Base-by-base conservation (phyloP, 2,888 invertebrate genomes). In the Cheilosia soror region DNA sequence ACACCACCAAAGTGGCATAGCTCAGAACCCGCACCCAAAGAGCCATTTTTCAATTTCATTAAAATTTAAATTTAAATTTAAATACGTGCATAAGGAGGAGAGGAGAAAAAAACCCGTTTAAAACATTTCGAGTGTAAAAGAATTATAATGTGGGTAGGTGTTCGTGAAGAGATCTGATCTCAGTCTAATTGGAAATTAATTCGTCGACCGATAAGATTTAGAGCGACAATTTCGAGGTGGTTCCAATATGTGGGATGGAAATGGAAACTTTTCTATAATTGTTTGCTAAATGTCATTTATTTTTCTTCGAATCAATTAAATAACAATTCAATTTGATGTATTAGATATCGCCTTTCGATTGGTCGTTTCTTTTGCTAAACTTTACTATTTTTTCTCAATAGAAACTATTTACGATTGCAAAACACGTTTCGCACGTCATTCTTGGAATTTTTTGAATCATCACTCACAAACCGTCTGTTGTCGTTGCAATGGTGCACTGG, bases 121-220 rank as follows among this genome's bases (percentile, higher is more conserved):
- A 20, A 42, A 15, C 9, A 60, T 40, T 57, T 58, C n/a, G 2
- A 68, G 58, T 85, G 60, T 77, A 68, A 44, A 65, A 60, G 31
- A 27, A 31, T 25, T 55, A 37, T 15, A 25, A 25, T 42, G 20
- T 33, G 37, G 33, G 75, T 55, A 60, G 62, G 60, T 51, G 49
- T 33, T 53, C 11, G 62, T 44, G 55, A 68, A 20, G 79, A 65
- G 72, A 49, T 5, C 29, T 53, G 77, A 73, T 78, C 37, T 76
- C 55, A 76, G 51, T 69, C 69, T 76, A 63, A 80, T 85, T 85
- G 57, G 72, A 47, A 85, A 81, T 72, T 85, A 81, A 77, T 81
- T 68, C 55, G 72, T 68, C 76, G 72, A 40, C 81, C 66, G 72
- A 69, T 44, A 84, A 79, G 75, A 84, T 84, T 76, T 40, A 84